These are phyloP conservation scores for Scaptomyza graminum DNA, from an alignment of 1,140 invertebrate genomes.

Conservation along the genomic window DNA sequence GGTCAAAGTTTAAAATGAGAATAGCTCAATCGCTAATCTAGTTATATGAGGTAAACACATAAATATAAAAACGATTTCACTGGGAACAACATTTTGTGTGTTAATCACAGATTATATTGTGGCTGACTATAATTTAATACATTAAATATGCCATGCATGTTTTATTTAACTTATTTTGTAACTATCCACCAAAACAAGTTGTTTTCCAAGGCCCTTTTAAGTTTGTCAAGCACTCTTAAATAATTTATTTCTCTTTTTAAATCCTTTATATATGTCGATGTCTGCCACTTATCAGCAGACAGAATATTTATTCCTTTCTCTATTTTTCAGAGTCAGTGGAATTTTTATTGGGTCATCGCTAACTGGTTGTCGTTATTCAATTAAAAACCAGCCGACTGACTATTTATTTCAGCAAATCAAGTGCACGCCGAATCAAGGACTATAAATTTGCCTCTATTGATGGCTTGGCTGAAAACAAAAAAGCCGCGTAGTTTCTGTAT, in stretches of 20 bases:
- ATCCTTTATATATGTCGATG: neutral
- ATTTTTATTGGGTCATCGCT: slow-evolving; percentile 31
- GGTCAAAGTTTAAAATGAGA: too few relatives aligned
- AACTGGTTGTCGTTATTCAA: slow-evolving; percentile 57
- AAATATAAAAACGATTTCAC: too few relatives aligned
- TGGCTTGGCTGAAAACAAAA: slow-evolving; percentile 44
- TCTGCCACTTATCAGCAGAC: slow-evolving; percentile 17
- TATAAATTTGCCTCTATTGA: slow-evolving; percentile 63
- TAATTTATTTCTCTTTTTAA: neutral
- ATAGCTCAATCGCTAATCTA: too few relatives aligned
- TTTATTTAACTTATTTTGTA: too few relatives aligned
- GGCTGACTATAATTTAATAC: too few relatives aligned
- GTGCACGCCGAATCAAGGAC: slow-evolving; percentile 39
- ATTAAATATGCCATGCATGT: too few relatives aligned
- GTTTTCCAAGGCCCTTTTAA: too few relatives aligned
- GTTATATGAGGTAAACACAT: too few relatives aligned
- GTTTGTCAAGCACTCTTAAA: neutral
- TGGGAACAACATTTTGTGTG: too few relatives aligned
- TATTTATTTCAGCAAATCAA: slow-evolving; percentile 69
- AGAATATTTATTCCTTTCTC: slow-evolving; percentile 7
- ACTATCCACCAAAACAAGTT: too few relatives aligned
- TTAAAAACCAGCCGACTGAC: slow-evolving; percentile 44
- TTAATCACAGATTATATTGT: too few relatives aligned
- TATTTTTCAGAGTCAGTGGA: slow-evolving; percentile 5
- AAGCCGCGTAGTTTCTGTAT: slow-evolving; percentile 67